phyloP scores from a whole-genome alignment of 2,797 vertebrate species.

The Pelobates cultripes region DNA sequence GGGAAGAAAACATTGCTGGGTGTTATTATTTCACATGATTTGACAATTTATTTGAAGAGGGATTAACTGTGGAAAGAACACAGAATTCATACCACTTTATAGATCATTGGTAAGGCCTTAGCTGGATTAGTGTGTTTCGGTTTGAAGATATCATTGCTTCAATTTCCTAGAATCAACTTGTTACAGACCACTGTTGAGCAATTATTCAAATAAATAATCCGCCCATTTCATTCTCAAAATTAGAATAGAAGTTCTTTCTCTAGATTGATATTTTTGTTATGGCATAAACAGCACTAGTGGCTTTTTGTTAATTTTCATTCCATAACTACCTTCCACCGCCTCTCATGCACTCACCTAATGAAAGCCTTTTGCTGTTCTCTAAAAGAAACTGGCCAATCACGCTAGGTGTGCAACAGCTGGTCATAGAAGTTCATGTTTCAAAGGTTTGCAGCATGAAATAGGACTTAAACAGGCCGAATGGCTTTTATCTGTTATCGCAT shows the following conservation, averaged over 20 bases:
- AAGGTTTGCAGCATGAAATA: conserved; percentile 1
- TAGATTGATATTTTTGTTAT: too few relatives aligned
- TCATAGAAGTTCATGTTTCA: neutral
- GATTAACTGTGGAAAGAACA: neutral
- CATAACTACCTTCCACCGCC: too few relatives aligned
- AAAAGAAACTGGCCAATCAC: neutral
- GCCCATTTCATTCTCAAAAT: neutral
- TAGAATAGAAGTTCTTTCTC: neutral
- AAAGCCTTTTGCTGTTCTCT: neutral
- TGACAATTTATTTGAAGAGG: neutral
- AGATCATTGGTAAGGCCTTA: neutral
- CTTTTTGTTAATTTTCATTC: too few relatives aligned
- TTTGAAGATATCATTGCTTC: neutral
- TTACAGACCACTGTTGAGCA: neutral
- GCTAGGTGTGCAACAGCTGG: neutral
- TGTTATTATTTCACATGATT: neutral
- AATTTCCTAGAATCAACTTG: neutral
- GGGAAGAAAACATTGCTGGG: neutral
- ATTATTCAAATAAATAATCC: neutral
- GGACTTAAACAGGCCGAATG: neutral
- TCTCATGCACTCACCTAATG: neutral
- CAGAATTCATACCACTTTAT: neutral
- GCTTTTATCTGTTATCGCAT: conserved; percentile 4
- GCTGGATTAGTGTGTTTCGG: neutral
- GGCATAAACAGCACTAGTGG: too few relatives aligned